These are phyloP conservation scores for Oscheius sp. DNA, from an alignment of 2,888 invertebrate genomes.

Conservation along the genomic window DNA sequence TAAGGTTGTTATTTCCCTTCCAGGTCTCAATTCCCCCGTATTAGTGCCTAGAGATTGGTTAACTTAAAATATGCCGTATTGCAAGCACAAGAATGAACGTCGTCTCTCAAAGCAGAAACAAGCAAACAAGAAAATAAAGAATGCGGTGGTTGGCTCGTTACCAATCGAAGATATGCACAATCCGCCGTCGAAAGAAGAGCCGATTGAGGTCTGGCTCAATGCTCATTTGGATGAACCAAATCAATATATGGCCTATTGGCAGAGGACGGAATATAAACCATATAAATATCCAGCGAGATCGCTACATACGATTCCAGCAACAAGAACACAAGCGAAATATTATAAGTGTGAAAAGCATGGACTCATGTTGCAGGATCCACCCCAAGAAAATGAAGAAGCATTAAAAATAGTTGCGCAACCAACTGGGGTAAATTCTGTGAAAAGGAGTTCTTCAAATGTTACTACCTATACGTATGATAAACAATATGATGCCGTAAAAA, in stretches of 20 bases:
- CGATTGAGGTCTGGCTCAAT: constrained; percentile 1
- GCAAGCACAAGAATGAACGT: constrained; percentile 13
- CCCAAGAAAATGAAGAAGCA: no score
- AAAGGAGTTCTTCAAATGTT: no score
- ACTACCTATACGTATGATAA: background rate
- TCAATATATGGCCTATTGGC: background rate
- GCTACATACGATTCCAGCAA: background rate
- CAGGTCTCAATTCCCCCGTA: no score
- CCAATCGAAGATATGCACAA: background rate
- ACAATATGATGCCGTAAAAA: background rate
- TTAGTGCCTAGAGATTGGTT: no score
- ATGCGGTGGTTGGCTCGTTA: background rate
- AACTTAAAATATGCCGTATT: no score
- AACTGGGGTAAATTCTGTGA: no score
- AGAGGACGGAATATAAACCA: constrained; percentile 6
- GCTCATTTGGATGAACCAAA: background rate
- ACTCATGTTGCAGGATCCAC: background rate
- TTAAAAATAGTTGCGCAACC: no score
- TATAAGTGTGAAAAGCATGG: constrained; percentile 15
- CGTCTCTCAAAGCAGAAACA: background rate
- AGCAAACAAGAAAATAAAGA: background rate
- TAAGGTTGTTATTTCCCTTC: no score
- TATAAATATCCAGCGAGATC: background rate
- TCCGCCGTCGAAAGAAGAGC: background rate
- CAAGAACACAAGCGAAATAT: background rate